Conservation (phyloP, 2,888 invertebrate species). For the Pristionchus mayeri region DNA sequence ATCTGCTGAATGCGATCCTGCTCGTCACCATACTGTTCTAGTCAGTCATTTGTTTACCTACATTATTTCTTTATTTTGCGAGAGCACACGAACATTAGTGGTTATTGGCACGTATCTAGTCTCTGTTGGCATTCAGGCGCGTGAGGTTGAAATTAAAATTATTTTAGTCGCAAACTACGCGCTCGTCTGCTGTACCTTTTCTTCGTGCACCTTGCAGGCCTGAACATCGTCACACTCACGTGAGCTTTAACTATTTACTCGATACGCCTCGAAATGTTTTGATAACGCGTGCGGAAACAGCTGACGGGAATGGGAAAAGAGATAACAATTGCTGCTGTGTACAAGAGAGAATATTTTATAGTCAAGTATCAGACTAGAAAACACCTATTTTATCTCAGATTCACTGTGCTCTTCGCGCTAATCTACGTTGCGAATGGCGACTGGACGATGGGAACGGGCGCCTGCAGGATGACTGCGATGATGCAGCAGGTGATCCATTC, state of each 20-base stretch:
- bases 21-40: slow-evolving; percentile 66
- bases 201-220: slow-evolving; percentile 53
- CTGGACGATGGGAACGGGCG: slow-evolving; percentile 66
- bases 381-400: slow-evolving; percentile 1
- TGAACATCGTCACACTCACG: slow-evolving; percentile 53
- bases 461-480: slow-evolving; percentile 70
- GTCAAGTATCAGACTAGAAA: too few species aligned
- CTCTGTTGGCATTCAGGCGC: too few species aligned
- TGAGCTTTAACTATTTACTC: background rate
- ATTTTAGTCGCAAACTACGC: slow-evolving; percentile 60
- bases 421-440: slow-evolving; percentile 69
- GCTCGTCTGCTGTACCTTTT: slow-evolving; percentile 59
- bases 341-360: too few species aligned
- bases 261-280: too few species aligned
- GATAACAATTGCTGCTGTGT: too few species aligned
- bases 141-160: background rate
- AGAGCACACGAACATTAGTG: too few species aligned
- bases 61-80: background rate
- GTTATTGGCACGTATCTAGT: background rate
- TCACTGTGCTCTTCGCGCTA: slow-evolving; percentile 67
- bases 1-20: slow-evolving; percentile 65
- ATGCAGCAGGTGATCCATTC: slow-evolving; percentile 65
- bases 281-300: too few species aligned
- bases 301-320: too few species aligned
- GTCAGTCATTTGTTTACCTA: slow-evolving; percentile 57